A percentile compares a stretch with the other conserved stretches of the same genome.
phyloP scores from a whole-genome alignment of 2,113 vertebrate species.

The Notechis scutatus region DNA sequence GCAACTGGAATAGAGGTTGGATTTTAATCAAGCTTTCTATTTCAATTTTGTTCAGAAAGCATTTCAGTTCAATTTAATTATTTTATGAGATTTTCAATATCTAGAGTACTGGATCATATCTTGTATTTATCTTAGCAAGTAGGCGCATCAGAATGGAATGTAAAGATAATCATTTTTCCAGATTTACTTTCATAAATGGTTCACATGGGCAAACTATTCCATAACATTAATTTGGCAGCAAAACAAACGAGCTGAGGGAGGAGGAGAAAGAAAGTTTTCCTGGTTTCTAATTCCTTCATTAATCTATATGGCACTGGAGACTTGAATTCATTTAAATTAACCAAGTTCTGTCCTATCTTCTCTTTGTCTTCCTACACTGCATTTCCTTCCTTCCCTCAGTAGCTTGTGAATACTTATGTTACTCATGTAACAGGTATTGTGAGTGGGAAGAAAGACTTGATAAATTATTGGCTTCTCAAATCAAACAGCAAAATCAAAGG shows the following conservation, averaged over 20 bases:
- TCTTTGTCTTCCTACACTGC: neutral
- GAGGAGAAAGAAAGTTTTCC: neutral
- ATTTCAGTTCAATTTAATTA: neutral
- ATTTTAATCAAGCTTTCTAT: neutral
- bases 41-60: neutral
- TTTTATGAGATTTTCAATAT: neutral
- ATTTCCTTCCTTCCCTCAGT: neutral
- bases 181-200: neutral
- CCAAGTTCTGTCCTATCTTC: neutral
- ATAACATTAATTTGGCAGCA: neutral
- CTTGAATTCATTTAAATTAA: neutral
- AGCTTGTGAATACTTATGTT: neutral
- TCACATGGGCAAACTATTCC: neutral
- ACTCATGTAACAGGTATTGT: too few species aligned
- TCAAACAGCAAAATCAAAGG: too few species aligned
- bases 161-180: neutral
- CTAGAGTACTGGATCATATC: neutral
- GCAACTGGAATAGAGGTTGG: neutral
- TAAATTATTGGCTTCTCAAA: too few species aligned
- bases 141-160: neutral
- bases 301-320: neutral
- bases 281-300: neutral
- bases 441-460: too few species aligned
- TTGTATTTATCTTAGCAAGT: neutral
- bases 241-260: neutral